Evolutionary conservation across 2,113 vertebrate species (phyloP).

Genomic region (Egretta garzetta): DNA sequence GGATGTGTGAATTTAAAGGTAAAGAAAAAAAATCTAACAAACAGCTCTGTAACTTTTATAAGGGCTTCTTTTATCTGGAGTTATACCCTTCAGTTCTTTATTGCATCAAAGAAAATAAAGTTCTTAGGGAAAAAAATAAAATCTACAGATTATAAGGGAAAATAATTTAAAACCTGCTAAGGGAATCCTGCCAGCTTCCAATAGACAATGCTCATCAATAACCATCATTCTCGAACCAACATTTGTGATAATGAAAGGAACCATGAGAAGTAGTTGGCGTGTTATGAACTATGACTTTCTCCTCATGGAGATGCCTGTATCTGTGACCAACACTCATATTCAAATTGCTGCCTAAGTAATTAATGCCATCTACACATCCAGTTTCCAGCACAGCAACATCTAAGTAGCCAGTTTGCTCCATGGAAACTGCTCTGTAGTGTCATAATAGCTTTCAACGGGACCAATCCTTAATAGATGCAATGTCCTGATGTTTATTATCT

Average conservation of each 20-base stretch:
- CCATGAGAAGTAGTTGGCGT: neutral
- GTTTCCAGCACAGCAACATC: neutral
- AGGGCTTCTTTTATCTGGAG: neutral
- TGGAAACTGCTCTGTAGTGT: neutral
- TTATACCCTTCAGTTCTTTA: neutral
- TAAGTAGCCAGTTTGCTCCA: neutral
- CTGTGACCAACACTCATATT: neutral
- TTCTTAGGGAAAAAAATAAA: neutral
- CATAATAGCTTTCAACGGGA: neutral
- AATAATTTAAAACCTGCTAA: neutral
- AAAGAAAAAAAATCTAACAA: neutral
- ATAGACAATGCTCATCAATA: neutral
- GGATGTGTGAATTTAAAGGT: neutral
- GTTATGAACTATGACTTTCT: neutral
- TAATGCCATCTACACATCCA: neutral
- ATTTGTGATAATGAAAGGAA: neutral
- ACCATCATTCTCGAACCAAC: neutral
- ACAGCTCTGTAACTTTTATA: neutral
- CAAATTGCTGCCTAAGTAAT: neutral
- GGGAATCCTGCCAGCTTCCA: neutral
- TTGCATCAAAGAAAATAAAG: neutral
- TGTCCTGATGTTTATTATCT: neutral
- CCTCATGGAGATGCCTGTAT: neutral
- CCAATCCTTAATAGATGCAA: neutral
- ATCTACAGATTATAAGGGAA: neutral